Evolutionary conservation across 2,797 vertebrate genomes (phyloP).

Genomic region (Argya squamiceps): DNA sequence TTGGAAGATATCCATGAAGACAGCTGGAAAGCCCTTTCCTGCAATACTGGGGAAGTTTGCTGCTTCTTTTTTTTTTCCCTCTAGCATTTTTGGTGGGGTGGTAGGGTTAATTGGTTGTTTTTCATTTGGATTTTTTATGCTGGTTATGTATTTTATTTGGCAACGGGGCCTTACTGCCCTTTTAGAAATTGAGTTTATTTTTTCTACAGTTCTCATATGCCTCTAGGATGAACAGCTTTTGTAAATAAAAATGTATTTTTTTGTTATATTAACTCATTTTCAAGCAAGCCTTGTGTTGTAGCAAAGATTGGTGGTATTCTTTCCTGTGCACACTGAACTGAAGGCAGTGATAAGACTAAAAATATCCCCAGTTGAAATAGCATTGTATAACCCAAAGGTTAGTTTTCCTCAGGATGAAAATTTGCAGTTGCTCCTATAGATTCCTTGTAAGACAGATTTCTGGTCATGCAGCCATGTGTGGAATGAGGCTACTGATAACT

Average conservation of each 20-base stretch:
- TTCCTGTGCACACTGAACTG: neutral
- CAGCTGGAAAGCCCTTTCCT: neutral
- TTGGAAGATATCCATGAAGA: neutral
- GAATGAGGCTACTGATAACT: neutral
- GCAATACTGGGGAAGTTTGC: neutral
- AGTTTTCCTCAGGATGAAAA: conserved; percentile 39
- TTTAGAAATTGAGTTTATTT: conserved; percentile 63
- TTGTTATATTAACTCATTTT: conserved; percentile 63
- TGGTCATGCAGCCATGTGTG: neutral
- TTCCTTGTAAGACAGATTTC: neutral
- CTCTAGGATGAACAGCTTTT: conserved; percentile 60
- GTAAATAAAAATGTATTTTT: conserved; percentile 62
- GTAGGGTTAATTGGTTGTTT: conserved; percentile 65
- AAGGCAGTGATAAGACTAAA: conserved; percentile 43
- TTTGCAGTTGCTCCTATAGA: neutral
- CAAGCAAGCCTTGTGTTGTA: conserved; percentile 5
- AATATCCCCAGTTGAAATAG: conserved; percentile 29
- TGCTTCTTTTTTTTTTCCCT: neutral
- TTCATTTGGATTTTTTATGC: conserved; percentile 41
- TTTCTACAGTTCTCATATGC: conserved; percentile 22
- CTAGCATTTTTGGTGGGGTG: conserved; percentile 5
- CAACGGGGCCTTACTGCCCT: conserved; percentile 42
- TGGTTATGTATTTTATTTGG: conserved; percentile 44
- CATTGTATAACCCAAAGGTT: conserved; percentile 47
- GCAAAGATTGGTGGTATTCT: conserved; percentile 27